These are phyloP conservation scores for Campoletis sonorensis DNA, from an alignment of 1,140 invertebrate genomes.

Conservation along the genomic window DNA sequence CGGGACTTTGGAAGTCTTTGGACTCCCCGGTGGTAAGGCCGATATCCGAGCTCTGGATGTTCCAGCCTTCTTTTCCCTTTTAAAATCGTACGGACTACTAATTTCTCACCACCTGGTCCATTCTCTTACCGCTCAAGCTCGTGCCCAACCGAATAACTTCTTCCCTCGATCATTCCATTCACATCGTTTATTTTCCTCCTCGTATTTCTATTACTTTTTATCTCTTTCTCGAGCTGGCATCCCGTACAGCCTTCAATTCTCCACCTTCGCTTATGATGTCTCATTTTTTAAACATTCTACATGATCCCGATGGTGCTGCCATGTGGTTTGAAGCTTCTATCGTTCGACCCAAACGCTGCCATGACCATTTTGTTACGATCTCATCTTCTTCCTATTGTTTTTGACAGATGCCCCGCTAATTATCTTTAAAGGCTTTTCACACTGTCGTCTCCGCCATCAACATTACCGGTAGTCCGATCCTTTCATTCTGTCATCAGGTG, in stretches of 20 bases:
- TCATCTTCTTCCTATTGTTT: background rate
- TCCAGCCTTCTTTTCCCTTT: background rate
- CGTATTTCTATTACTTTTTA: conserved; percentile 8
- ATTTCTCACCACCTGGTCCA: conserved; percentile 56
- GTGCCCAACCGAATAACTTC: conserved; percentile 38
- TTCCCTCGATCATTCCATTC: conserved; percentile 34
- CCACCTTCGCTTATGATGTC: background rate
- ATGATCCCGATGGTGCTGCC: no score
- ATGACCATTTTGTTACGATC: background rate
- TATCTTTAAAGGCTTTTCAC: background rate
- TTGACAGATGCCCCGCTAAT: background rate
- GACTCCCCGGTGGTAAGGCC: conserved; percentile 27
- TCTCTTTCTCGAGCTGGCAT: background rate
- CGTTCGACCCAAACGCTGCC: background rate
- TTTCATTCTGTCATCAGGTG: conserved; percentile 4
- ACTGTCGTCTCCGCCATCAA: background rate
- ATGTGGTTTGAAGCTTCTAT: background rate
- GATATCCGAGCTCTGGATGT: conserved; percentile 26
- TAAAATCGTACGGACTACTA: conserved; percentile 41
- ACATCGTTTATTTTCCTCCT: conserved; percentile 1
- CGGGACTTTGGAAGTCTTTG: conserved; percentile 12
- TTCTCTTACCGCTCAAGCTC: conserved; percentile 38
- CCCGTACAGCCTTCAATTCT: background rate
- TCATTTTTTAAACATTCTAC: background rate
- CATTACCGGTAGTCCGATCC: background rate